Percentiles rank a stretch among this genome's conserved stretches.
These are phyloP conservation scores for Bemisia tabaci DNA, from an alignment of 1,140 invertebrate genomes.

Conservation along the genomic window DNA sequence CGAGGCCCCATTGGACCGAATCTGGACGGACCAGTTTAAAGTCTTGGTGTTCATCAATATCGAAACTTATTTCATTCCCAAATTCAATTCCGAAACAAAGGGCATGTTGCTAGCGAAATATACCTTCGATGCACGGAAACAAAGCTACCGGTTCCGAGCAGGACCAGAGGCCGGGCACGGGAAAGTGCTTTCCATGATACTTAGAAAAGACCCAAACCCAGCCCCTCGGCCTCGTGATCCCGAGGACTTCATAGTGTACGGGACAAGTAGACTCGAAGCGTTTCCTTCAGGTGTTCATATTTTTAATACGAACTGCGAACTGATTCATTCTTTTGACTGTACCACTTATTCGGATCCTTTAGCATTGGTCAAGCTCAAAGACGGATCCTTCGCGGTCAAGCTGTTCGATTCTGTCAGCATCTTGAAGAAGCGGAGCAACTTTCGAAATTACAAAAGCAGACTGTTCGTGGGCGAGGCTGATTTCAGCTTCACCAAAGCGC, in stretches of 20 bases:
- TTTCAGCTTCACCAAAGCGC: constrained; percentile 1
- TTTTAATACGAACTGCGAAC: neutral
- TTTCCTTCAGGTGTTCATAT: neutral
- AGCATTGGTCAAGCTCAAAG: neutral
- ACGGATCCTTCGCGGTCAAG: neutral
- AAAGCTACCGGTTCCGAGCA: neutral
- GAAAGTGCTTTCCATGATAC: no score
- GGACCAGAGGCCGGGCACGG: neutral
- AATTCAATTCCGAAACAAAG: no score
- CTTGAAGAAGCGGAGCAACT: neutral
- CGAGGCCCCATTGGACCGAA: no score
- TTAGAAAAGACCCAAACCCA: no score
- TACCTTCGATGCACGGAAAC: neutral
- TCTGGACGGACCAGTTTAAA: no score
- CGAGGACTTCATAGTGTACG: neutral
- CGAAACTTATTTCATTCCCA: no score
- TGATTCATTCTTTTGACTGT: neutral
- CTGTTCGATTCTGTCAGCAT: no score
- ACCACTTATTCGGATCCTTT: neutral
- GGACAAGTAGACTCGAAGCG: neutral
- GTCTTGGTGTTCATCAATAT: no score
- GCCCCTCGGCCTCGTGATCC: neutral
- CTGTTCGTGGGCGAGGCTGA: neutral
- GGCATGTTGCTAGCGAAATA: neutral
- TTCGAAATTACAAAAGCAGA: neutral